Evolutionary conservation across 2,888 invertebrate species (phyloP), one percentile per base, ranked within the genome.

Genomic region (Pardosa pseudoannulata): DNA sequence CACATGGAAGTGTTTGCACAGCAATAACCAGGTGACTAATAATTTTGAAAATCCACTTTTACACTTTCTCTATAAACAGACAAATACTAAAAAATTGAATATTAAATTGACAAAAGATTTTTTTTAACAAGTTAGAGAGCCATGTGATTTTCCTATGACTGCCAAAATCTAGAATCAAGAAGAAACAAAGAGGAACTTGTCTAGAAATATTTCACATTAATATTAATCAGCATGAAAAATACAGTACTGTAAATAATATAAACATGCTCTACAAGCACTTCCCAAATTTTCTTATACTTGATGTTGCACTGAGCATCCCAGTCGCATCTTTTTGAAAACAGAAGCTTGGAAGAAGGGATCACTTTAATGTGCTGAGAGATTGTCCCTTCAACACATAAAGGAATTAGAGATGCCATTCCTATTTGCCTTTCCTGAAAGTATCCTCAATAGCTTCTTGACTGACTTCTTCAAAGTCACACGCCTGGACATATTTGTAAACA

Each of bases 401-500:
- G 83, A 76, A 74, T 32, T 32, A 72, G 28, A 19, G 41, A 64
- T 39, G 29, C 23, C 23, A 6, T 23, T 71, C 65, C 75, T 88
- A 88, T 87, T 89, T 88, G 67, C 89, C 89, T 87, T 89, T 90
- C 79, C 88, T 87, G 70, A 90, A 88, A 70, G 89, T 76, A 85
- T 90, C 89, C 78, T 89, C 89, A 68, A 90, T 89, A 32, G 89
- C 89, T 86, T 89, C 89, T 86, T 90, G 87, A 71, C 89, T 88
- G 82, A 88, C 89, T 86, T 92, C 92, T 36, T 90, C 90, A 72
- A 90, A 90, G 87, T 92, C 92, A 78, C 90, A 91, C 23, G 91
- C 93, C 91, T 94, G 98, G 92, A 98, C 96, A 94, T 97, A 98
- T 94, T 97, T 97, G 93, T 97, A 97, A 90, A 98, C 96, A 91